Conservation (phyloP, 2,113 vertebrate genomes). For the Oreocharis arfaki region DNA sequence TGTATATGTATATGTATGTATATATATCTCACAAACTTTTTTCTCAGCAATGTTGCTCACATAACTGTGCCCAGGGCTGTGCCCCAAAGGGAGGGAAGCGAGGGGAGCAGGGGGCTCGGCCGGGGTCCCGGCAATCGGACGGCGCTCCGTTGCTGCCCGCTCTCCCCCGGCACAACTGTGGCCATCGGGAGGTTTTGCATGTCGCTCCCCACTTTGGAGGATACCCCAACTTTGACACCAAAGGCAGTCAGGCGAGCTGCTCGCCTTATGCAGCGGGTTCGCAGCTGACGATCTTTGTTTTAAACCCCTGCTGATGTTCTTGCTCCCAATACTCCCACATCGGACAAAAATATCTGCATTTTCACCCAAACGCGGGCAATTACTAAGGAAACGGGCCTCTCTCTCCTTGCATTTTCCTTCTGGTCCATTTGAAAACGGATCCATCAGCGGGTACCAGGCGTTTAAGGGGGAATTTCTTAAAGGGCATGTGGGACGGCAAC, state of each 20-base stretch:
- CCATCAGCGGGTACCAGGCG: slow-evolving; percentile 76
- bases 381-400: slow-evolving; percentile 77
- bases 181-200: background rate
- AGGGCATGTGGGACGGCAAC: slow-evolving; percentile 74
- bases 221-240: background rate
- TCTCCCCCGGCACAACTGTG: background rate
- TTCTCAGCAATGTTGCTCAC: background rate
- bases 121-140: background rate
- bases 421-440: slow-evolving; percentile 78
- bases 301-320: slow-evolving; percentile 64
- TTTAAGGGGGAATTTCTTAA: slow-evolving; percentile 72
- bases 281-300: slow-evolving; percentile 63
- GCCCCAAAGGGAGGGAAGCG: background rate
- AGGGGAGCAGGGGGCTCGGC: background rate
- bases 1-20: too few relatives aligned
- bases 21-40: background rate
- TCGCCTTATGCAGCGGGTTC: slow-evolving; percentile 31
- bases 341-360: slow-evolving; percentile 66
- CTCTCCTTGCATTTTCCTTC: slow-evolving; percentile 64
- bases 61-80: background rate
- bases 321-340: slow-evolving; percentile 44
- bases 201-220: background rate
- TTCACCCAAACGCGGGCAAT: slow-evolving; percentile 70
- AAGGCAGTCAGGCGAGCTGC: background rate
- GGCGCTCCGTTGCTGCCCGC: background rate